Base-by-base conservation (phyloP, 1,140 invertebrate species). In the Apocrypta bakeri region DNA sequence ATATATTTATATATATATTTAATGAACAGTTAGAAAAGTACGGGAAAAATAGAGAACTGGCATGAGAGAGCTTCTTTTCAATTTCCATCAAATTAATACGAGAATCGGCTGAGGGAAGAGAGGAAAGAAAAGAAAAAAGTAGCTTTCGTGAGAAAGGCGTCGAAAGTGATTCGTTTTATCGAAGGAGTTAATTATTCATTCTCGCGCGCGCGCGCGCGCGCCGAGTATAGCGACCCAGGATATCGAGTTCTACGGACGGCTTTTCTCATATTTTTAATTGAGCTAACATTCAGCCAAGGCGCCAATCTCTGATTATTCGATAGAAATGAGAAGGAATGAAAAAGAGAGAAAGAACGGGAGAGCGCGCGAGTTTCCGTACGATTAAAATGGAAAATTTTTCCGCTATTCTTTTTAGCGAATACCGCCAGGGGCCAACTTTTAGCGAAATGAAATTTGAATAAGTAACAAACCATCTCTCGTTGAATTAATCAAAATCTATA, bases 131-230 rank as follows among this genome's bases (percentile, higher is more conserved):
- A 33, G 24, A 81, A 73, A 72, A 72, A 8, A 31, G 7, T 33
- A 81, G 79, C 17, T 33, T n/a, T n/a, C 66, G 83, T 31, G 81
- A 64, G 73, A 21, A 74, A 81, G 72, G 61, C 83, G 84, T 84
- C 68, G 84, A 87, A 81, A 87, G 86, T 82, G 87, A 88, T 88
- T 87, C 86, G 83, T 86, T 88, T 88, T 84, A 85, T 85, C 75
- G 83, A 80, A 73, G 56, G 79, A 79, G 84, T 88, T 89, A 89
- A 89, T 89, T 90, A 90, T 89, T 88, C 87, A 89, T 89, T 89
- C 85, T 69, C 4, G 21, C 75, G 25, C 68, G 74, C 25, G 3
- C 24, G 29, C 24, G 4, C 12, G 63, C 24, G 63, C 63, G n/a
- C 61, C n/a, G n/a, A n/a, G n/a, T 24, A 24, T 9, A n/a, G n/a